phyloP scores from a whole-genome alignment of 2,113 vertebrate genomes.

The Tor tambroides region DNA sequence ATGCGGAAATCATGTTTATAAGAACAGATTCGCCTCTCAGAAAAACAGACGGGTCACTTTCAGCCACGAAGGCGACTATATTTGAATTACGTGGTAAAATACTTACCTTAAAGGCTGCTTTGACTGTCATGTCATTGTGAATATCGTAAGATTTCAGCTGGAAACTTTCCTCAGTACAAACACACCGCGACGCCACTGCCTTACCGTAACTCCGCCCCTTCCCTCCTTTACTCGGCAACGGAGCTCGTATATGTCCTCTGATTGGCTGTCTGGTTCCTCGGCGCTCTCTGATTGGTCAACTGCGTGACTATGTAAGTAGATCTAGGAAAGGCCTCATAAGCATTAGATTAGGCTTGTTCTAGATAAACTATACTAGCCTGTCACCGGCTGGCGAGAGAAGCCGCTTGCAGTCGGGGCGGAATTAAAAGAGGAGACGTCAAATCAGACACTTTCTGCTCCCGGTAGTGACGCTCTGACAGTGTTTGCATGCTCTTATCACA shows the following conservation, averaged over 20 bases:
- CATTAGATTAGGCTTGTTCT: no score
- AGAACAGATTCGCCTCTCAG: no score
- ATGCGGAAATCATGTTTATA: background rate
- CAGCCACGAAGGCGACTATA: background rate
- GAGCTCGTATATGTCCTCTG: background rate
- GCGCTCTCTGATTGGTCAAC: background rate
- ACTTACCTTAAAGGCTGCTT: background rate
- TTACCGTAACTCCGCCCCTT: background rate
- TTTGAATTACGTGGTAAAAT: background rate
- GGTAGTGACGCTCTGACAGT: no score
- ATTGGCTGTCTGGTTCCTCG: conserved; percentile 12
- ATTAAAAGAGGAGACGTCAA: no score
- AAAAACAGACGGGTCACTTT: background rate
- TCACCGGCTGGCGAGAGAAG: no score
- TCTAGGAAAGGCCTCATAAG: no score
- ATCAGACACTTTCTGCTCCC: no score
- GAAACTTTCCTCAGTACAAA: background rate
- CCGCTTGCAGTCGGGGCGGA: no score
- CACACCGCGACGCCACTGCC: background rate
- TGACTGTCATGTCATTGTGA: background rate
- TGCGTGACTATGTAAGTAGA: background rate
- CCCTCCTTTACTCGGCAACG: background rate
- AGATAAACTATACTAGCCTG: no score
- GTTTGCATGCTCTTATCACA: no score
- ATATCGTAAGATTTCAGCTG: background rate